Base-by-base conservation (phyloP, 2,113 vertebrate species). In the Tricholaema leucomelas region DNA sequence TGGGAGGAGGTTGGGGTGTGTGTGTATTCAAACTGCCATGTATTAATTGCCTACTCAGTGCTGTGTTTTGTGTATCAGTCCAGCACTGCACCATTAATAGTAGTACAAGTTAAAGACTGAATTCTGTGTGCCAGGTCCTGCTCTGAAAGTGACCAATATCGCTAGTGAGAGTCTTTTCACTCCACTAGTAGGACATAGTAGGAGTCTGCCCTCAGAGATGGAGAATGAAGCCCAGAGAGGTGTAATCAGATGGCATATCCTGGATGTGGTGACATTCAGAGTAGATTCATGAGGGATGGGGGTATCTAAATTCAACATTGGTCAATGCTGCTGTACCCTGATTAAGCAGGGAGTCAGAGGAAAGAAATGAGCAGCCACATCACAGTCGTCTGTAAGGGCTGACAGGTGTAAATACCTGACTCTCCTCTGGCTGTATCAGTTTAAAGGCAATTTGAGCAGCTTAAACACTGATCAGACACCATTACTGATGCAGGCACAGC, bases 1-100 rank as follows among this genome's bases (percentile, higher is more conserved):
- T 36, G 35, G 14, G 16, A n/a, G 21, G 1, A 52, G 12, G 14
- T 56, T 0, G 1, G 8, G 19, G 44, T 20, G 44, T 20, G 30
- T 10, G 3, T 28, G 3, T 28, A 16, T 1, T 83, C 46, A 33
- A 66, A 4, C 30, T 44, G 35, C 65, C 38, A 65, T 5, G 7
- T 81, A 10, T 12, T 56, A 28, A 13, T 50, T 14, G 44, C 40
- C 16, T 59, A 18, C 10, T 52, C 42, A 61, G 38, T 14, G 44
- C 19, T 18, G 13, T 65, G 23, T 23, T 84, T 82, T 59, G 35
- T 74, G 36, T 48, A 50, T 11, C 16, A 35, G 30, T 12, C 48
- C 35, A 54, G 24, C 30, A 25, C 23, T 28, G 82, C 25, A 28
- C 1, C 48, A 7, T 24, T 42, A 59, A 12, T 16, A 64, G 24